These are phyloP conservation scores for Caenorhabditis uteleia DNA, from an alignment of 2,888 invertebrate genomes.

Conservation along the genomic window DNA sequence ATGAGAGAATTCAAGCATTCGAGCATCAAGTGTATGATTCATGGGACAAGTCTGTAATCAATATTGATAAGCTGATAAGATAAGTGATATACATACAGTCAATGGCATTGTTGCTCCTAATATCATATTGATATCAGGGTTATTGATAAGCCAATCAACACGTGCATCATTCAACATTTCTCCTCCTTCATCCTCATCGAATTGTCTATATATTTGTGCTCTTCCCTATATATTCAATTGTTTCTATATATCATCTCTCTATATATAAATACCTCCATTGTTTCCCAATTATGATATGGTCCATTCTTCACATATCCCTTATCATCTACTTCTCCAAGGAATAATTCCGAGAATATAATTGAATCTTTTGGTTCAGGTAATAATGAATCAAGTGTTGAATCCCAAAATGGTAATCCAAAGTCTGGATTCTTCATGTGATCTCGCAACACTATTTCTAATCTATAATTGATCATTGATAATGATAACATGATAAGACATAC, in stretches of 20 bases:
- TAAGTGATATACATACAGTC: constrained; percentile 15
- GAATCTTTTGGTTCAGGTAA: constrained; percentile 69
- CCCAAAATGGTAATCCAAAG: constrained; percentile 70
- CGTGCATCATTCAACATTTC: constrained; percentile 58
- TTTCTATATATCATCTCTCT: not conserved
- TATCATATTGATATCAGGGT: constrained; percentile 45
- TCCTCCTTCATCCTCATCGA: constrained; percentile 49
- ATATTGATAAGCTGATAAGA: not conserved
- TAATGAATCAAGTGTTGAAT: constrained; percentile 69
- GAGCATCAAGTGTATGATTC: constrained; percentile 57
- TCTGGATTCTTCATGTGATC: constrained; percentile 56
- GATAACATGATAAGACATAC: too few relatives aligned
- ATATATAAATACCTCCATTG: constrained; percentile 61
- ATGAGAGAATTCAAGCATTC: constrained; percentile 66
- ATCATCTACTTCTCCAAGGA: constrained; percentile 67
- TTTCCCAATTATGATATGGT: constrained; percentile 69
- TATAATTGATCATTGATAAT: constrained; percentile 12
- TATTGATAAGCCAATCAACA: constrained; percentile 53
- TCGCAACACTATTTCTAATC: constrained; percentile 59
- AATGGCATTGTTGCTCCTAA: constrained; percentile 46
- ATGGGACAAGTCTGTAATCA: constrained; percentile 46
- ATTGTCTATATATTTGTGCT: constrained; percentile 37
- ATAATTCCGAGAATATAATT: constrained; percentile 69
- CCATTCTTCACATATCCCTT: constrained; percentile 69
- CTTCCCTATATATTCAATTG: constrained; percentile 17